Conservation (phyloP, 30 jellyfish, hydroid and myxozoan species). For the Cassiopea andromeda region DNA sequence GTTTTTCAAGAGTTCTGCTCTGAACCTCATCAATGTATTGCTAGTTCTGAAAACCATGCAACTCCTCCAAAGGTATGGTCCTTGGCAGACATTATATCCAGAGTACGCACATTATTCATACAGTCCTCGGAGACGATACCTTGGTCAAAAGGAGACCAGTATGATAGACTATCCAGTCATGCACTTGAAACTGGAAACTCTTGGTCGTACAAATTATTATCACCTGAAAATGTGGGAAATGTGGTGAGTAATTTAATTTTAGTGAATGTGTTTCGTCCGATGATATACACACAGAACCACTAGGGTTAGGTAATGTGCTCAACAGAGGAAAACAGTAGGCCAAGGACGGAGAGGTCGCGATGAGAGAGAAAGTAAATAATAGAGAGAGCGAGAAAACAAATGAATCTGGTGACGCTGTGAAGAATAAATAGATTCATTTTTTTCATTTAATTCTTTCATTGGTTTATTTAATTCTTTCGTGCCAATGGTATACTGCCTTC, state of each 20-base stretch:
- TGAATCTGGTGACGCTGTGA: no score
- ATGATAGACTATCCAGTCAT: background rate
- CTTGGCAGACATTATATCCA: background rate
- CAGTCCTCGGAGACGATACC: background rate
- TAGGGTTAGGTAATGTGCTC: no score
- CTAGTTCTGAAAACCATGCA: background rate
- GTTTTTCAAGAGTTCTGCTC: slow-evolving; percentile 2
- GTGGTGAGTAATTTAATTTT: background rate
- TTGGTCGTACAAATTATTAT: background rate
- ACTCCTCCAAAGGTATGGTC: slow-evolving; percentile 1
- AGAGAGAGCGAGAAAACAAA: no score
- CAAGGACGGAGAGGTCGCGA: no score
- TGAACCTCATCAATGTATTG: slow-evolving; percentile 18
- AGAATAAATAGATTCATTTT: no score
- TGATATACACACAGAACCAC: background rate
- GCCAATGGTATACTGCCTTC: no score
- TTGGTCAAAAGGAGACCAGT: slow-evolving; percentile 15
- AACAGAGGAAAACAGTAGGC: no score
- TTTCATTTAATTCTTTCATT: no score
- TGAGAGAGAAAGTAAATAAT: no score
- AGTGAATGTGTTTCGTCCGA: background rate
- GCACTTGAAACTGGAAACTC: background rate
- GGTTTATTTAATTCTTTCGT: no score
- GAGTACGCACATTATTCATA: background rate
- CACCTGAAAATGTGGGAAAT: background rate